Evolutionary conservation across 2,888 invertebrate genomes (phyloP).

Genomic region (Ochropleura plecta): DNA sequence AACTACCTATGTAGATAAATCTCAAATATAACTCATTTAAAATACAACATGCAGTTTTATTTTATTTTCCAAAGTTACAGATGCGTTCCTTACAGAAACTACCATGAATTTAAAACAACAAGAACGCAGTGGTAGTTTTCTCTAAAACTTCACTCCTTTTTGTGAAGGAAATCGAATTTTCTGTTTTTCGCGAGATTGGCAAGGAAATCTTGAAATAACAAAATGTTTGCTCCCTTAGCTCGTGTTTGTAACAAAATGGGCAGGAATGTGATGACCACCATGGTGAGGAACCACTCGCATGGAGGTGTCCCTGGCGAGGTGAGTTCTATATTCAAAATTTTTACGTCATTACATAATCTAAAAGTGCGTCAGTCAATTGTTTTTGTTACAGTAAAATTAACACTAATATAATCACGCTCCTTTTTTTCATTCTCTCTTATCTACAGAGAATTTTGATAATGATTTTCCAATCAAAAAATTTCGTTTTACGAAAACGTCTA

Average conservation of each 20-base stretch:
- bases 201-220: slow-evolving; percentile 64
- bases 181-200: slow-evolving; percentile 61
- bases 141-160: slow-evolving; percentile 48
- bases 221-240: slow-evolving; percentile 84
- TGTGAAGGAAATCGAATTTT: slow-evolving; percentile 69
- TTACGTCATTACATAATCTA: slow-evolving; percentile 83
- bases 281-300: slow-evolving; percentile 84
- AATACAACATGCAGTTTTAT: slow-evolving; percentile 63
- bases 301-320: slow-evolving; percentile 88
- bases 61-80: slow-evolving; percentile 32
- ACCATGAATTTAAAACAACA: slow-evolving; percentile 55
- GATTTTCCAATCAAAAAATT: neutral
- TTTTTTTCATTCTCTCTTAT: neutral
- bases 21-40: slow-evolving; percentile 62
- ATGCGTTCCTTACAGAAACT: slow-evolving; percentile 74
- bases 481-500: slow-evolving; percentile 5
- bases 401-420: neutral
- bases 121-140: slow-evolving; percentile 79
- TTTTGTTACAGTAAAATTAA: slow-evolving; percentile 53
- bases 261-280: slow-evolving; percentile 85
- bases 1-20: slow-evolving; percentile 65
- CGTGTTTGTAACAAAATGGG: slow-evolving; percentile 84
- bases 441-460: neutral
- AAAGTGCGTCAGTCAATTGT: slow-evolving; percentile 64
- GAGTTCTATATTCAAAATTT: slow-evolving; percentile 75